Percentiles rank a stretch among this genome's conserved stretches.
phyloP scores from a whole-genome alignment of 2,888 invertebrate species.

The Rhorus exstirpatorius region DNA sequence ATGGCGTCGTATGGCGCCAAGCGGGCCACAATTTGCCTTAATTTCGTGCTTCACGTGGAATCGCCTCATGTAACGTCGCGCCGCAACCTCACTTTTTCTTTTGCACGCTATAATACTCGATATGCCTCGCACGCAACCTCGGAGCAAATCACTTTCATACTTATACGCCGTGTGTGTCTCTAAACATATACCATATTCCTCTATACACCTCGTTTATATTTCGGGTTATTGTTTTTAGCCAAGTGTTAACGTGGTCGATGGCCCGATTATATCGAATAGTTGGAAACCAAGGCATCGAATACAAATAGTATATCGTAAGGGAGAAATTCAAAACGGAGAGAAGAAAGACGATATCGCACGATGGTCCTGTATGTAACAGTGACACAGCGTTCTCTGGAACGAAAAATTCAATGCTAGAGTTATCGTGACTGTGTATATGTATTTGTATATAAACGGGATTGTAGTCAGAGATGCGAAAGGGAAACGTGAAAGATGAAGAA shows the following conservation, averaged over 20 bases:
- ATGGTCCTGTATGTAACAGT: slow-evolving; percentile 11
- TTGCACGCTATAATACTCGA: neutral
- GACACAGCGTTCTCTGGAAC: slow-evolving; percentile 16
- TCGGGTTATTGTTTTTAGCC: neutral
- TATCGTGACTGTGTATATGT: slow-evolving; percentile 6
- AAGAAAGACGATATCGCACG: neutral
- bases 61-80: slow-evolving; percentile 40
- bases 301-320: neutral
- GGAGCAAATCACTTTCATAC: neutral
- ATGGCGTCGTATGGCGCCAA: slow-evolving; percentile 77
- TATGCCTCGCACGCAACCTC: neutral
- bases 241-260: too few species aligned
- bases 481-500: slow-evolving; percentile 9
- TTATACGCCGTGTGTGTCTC: too few species aligned
- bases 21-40: slow-evolving; percentile 82
- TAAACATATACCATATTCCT: too few species aligned
- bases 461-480: slow-evolving; percentile 9
- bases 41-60: slow-evolving; percentile 75
- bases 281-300: neutral
- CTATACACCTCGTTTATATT: neutral
- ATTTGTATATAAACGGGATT: slow-evolving; percentile 14
- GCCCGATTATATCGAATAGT: neutral
- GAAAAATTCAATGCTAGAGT: slow-evolving; percentile 5
- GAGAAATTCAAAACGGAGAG: neutral
- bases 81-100: slow-evolving; percentile 49